phyloP scores from a whole-genome alignment of 1,140 invertebrate species.

The Rhagoletis zephyria region DNA sequence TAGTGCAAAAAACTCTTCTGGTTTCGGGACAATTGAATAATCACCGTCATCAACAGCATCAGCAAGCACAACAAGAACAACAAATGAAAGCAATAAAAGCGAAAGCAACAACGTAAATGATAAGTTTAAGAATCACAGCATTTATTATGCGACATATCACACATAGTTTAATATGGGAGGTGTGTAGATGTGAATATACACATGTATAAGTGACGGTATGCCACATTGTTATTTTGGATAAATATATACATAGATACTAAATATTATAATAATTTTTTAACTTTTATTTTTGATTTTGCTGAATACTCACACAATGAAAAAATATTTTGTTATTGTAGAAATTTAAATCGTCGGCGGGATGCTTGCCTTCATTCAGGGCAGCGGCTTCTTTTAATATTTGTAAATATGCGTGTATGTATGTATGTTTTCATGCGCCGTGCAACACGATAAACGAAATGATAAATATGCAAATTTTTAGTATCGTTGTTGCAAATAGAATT shows the following conservation, averaged over 20 bases:
- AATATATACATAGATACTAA: too few species aligned
- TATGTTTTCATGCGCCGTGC: neutral
- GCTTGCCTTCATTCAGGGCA: neutral
- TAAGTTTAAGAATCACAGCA: conserved; percentile 38
- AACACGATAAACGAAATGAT: too few species aligned
- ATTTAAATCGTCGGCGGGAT: neutral
- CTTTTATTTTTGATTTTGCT: neutral
- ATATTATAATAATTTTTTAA: neutral
- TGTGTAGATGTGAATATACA: neutral
- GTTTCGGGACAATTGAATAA: conserved; percentile 46
- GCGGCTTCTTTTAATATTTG: neutral
- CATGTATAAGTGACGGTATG: neutral
- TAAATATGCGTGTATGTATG: neutral
- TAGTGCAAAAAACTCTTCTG: conserved; percentile 49
- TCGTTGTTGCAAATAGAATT: neutral
- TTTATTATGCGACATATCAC: neutral
- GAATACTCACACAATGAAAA: conserved; percentile 31
- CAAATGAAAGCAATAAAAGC: neutral
- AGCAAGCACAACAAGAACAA: neutral
- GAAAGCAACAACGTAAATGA: conserved; percentile 36
- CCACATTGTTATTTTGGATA: neutral
- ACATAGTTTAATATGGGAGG: neutral
- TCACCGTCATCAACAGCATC: conserved; percentile 41
- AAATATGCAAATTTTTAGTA: neutral
- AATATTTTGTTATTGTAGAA: neutral